These are phyloP conservation scores for Taenioides sp. DNA, from an alignment of 2,797 vertebrate genomes.

Conservation along the genomic window DNA sequence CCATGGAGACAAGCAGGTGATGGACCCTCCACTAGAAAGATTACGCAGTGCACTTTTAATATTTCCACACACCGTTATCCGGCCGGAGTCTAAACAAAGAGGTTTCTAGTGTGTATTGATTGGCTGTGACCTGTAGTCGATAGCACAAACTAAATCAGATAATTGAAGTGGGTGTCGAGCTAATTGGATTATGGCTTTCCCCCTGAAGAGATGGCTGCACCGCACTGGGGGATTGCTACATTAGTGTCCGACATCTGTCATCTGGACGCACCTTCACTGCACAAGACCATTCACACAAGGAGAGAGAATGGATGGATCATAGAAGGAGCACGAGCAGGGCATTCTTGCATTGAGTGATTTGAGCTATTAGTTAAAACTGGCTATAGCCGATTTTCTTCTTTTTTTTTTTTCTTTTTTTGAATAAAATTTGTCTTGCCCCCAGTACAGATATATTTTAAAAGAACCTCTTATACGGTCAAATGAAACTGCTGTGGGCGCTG, in stretches of 20 bases:
- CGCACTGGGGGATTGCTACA: constrained; percentile 53
- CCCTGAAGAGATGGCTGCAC: constrained; percentile 70
- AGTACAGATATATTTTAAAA: too few species aligned
- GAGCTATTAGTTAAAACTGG: background rate
- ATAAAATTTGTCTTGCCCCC: too few species aligned
- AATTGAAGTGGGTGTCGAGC: constrained; percentile 82
- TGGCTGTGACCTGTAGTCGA: constrained; percentile 74
- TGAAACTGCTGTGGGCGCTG: too few species aligned
- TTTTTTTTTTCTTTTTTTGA: too few species aligned
- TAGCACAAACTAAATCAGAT: constrained; percentile 82
- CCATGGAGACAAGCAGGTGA: too few species aligned
- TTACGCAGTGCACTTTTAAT: background rate
- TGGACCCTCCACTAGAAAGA: too few species aligned
- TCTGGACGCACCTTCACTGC: constrained; percentile 39
- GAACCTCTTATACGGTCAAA: too few species aligned
- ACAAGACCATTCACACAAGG: constrained; percentile 35
- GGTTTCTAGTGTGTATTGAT: constrained; percentile 74
- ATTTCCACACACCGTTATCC: constrained; percentile 19
- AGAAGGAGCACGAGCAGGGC: constrained; percentile 36
- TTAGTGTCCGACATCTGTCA: constrained; percentile 72
- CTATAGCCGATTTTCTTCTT: too few species aligned
- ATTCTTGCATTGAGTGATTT: constrained; percentile 47
- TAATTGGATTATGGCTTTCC: constrained; percentile 86
- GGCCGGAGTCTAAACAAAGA: constrained; percentile 72
- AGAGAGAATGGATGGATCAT: constrained; percentile 56